phyloP scores from a whole-genome alignment of 2,113 vertebrate genomes.

The Falco punctatus region DNA sequence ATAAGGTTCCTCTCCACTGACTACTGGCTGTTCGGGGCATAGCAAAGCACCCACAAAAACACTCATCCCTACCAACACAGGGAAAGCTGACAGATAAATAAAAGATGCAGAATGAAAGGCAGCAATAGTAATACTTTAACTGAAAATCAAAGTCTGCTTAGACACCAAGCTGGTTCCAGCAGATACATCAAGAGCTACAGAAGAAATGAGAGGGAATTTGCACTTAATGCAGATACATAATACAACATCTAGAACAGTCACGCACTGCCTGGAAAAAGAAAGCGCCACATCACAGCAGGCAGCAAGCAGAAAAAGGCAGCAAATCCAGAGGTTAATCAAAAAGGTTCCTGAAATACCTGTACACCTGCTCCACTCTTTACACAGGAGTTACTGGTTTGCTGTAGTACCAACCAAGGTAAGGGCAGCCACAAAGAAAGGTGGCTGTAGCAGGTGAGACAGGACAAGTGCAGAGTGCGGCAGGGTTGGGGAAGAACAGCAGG shows the following conservation, averaged over 20 bases:
- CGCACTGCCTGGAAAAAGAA: background rate
- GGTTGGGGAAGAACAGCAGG: background rate
- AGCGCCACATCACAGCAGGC: background rate
- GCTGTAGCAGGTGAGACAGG: background rate
- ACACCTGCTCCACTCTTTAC: background rate
- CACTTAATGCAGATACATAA: background rate
- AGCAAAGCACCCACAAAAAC: background rate
- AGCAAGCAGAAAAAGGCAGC: background rate
- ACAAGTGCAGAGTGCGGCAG: background rate
- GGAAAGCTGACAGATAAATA: background rate
- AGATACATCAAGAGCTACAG: background rate
- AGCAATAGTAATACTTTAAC: background rate
- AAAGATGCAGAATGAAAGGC: background rate
- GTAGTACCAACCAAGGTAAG: background rate
- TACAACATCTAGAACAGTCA: background rate
- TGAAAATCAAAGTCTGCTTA: conserved; percentile 1
- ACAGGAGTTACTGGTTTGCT: background rate
- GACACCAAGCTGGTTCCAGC: background rate
- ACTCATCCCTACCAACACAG: background rate
- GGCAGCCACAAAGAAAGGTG: background rate
- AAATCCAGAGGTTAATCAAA: background rate
- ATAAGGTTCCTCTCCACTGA: background rate
- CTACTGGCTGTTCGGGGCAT: background rate
- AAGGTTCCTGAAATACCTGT: background rate
- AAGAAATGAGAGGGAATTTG: background rate